phyloP scores from a whole-genome alignment of 2,888 invertebrate species.

The Dione vanillae region DNA sequence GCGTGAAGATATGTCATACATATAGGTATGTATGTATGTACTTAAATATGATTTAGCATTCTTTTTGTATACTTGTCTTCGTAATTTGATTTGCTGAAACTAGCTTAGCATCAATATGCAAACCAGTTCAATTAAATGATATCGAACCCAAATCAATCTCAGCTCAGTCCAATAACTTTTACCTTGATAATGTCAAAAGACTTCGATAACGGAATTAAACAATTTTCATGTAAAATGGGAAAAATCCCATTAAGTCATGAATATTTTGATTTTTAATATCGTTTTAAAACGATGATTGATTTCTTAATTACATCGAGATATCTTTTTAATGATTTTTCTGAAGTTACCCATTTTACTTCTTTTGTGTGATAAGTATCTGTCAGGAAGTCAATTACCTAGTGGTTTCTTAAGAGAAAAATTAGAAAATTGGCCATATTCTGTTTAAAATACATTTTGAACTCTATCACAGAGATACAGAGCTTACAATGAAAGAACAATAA shows the following conservation, averaged over 20 bases:
- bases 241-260: constrained; percentile 1
- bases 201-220: constrained; percentile 1
- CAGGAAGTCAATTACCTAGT: constrained; percentile 35
- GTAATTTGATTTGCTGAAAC: no score
- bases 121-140: no score
- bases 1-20: no score
- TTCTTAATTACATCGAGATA: constrained; percentile 30
- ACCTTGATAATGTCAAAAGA: not conserved
- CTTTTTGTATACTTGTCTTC: no score
- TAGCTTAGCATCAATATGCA: no score
- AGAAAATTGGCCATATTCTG: constrained; percentile 22
- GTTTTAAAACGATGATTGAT: constrained; percentile 26
- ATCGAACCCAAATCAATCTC: no score
- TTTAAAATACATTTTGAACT: not conserved
- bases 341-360: constrained; percentile 23
- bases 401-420: constrained; percentile 38
- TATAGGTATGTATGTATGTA: no score
- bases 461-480: not conserved
- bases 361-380: constrained; percentile 39
- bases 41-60: no score
- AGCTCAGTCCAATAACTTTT: no score
- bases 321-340: constrained; percentile 36
- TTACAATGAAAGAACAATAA: constrained; percentile 4
- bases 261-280: constrained; percentile 28
- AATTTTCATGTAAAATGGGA: constrained; percentile 6